phyloP scores from a whole-genome alignment of 1,140 invertebrate species.

The Drosophila repletoides region DNA sequence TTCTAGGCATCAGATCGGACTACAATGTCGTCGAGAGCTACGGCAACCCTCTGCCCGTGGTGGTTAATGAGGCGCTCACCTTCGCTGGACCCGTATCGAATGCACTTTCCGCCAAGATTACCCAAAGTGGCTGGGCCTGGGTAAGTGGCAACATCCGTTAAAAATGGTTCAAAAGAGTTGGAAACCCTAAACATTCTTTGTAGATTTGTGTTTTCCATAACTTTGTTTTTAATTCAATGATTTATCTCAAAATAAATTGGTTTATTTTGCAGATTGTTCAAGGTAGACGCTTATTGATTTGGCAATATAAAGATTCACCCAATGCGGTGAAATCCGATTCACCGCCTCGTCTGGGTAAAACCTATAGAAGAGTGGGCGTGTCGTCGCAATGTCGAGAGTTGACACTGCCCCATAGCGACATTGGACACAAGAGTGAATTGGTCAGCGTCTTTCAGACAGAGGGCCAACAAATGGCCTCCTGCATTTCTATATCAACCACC shows the following conservation, averaged over 20 bases:
- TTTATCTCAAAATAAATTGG: neutral
- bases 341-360: slow-evolving; percentile 53
- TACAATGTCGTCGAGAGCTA: slow-evolving; percentile 88
- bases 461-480: slow-evolving; percentile 90
- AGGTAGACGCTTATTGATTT: slow-evolving; percentile 92
- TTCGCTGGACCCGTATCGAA: slow-evolving; percentile 86
- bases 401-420: slow-evolving; percentile 93
- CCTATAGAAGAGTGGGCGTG: slow-evolving; percentile 76
- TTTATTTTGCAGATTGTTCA: slow-evolving; percentile 89
- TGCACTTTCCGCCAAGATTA: slow-evolving; percentile 86
- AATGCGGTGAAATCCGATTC: slow-evolving; percentile 25
- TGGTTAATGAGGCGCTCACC: slow-evolving; percentile 94
- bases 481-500: slow-evolving; percentile 96
- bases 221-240: too few species aligned
- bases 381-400: slow-evolving; percentile 89
- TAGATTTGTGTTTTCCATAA: too few species aligned
- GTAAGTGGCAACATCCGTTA: slow-evolving; percentile 83
- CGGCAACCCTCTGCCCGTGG: slow-evolving; percentile 91
- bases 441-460: slow-evolving; percentile 90
- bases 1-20: slow-evolving; percentile 88
- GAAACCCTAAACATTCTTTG: too few species aligned
- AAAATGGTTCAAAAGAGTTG: too few species aligned
- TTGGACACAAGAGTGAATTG: slow-evolving; percentile 95
- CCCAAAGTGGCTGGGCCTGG: slow-evolving; percentile 87
- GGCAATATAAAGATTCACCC: slow-evolving; percentile 88